Evolutionary conservation across 1,140 invertebrate species (phyloP).

Genomic region (Calephelis virginiensis): DNA sequence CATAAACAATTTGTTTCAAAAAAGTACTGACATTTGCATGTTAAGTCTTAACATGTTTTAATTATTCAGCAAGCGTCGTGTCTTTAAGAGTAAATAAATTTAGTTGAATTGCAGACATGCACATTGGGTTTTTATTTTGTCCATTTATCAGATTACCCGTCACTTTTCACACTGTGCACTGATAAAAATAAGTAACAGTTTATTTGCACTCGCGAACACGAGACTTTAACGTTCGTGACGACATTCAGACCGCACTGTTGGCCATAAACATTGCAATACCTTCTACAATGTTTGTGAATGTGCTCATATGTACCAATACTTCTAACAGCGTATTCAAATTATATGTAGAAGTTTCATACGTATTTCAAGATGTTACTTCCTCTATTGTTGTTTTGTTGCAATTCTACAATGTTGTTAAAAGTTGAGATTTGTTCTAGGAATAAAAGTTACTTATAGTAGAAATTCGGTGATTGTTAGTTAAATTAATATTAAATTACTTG

Average conservation of each 20-base stretch:
- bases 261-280: conserved; percentile 18
- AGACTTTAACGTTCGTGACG: conserved; percentile 18
- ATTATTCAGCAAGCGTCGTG: conserved; percentile 9
- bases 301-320: conserved; percentile 9
- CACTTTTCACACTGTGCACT: conserved; percentile 34
- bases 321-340: conserved; percentile 3
- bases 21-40: conserved; percentile 2
- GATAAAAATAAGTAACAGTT: conserved; percentile 48
- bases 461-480: no score
- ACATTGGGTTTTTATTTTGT: conserved; percentile 43
- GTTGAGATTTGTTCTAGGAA: no score
- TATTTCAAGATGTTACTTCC: conserved; percentile 6
- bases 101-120: conserved; percentile 51
- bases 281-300: conserved; percentile 14
- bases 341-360: neutral
- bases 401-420: neutral
- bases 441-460: no score
- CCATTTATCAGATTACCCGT: conserved; percentile 53
- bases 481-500: no score
- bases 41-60: conserved; percentile 21
- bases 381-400: neutral
- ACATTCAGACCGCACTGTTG: conserved; percentile 4
- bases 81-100: conserved; percentile 46
- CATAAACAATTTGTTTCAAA: neutral
- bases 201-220: conserved; percentile 32